Percentiles rank a stretch among this genome's conserved stretches.
These are phyloP conservation scores for Sminthurides aquaticus DNA, from an alignment of 2,888 invertebrate genomes.

Conservation along the genomic window DNA sequence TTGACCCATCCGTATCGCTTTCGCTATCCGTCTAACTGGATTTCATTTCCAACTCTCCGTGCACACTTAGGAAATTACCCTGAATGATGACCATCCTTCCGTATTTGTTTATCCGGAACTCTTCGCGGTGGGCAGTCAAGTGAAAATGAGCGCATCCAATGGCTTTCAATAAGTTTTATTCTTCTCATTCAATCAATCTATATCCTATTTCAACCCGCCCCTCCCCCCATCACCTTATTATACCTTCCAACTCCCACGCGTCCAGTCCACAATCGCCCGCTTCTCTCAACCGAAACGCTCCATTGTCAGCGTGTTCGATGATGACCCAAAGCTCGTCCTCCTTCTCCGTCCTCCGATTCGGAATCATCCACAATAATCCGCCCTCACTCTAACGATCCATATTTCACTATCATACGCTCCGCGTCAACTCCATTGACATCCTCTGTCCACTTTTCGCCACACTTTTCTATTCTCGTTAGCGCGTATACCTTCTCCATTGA, in stretches of 20 bases:
- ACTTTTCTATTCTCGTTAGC: no score
- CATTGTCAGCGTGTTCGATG: background rate
- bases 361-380: background rate
- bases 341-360: no score
- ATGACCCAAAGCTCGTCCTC: no score
- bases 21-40: no score
- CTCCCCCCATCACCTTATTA: background rate
- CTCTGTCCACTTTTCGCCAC: no score
- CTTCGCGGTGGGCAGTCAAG: constrained; percentile 42
- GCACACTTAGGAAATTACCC: no score
- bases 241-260: background rate
- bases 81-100: no score
- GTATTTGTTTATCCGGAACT: constrained; percentile 39
- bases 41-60: no score
- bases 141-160: constrained; percentile 41
- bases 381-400: background rate
- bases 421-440: no score
- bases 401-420: background rate
- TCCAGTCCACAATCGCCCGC: background rate
- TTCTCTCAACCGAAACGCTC: background rate
- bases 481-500: no score
- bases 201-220: no score
- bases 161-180: constrained; percentile 29
- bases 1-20: no score
- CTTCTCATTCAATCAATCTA: constrained; percentile 1